These are phyloP conservation scores for Alsophila aescularia DNA, from an alignment of 2,888 invertebrate species.

Conservation along the genomic window DNA sequence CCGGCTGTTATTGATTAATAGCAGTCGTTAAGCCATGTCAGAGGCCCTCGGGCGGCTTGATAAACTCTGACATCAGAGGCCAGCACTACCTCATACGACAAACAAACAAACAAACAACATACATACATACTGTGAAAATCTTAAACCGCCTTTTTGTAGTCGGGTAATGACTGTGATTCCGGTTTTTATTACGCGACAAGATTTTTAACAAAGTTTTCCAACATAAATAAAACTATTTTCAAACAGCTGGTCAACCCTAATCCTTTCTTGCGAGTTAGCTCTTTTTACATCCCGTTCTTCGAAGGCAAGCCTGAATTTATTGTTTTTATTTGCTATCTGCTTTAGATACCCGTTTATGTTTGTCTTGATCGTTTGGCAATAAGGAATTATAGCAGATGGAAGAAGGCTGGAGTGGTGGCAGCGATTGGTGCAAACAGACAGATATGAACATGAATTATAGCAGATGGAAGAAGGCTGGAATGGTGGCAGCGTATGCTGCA, in stretches of 20 bases:
- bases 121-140: no score
- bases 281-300: constrained; percentile 52
- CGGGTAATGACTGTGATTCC: background rate
- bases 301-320: constrained; percentile 45
- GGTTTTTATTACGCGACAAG: background rate
- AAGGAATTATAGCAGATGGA: background rate
- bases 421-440: background rate
- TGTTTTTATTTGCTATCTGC: constrained; percentile 40
- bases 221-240: background rate
- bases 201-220: constrained; percentile 4
- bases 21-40: no score
- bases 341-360: constrained; percentile 30
- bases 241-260: constrained; percentile 49
- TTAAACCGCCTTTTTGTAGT: background rate
- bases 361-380: background rate
- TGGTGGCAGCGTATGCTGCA: no score
- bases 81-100: no score
- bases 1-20: no score
- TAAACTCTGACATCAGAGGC: no score
- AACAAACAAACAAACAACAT: no score
- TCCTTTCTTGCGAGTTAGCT: constrained; percentile 55
- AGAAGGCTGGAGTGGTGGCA: background rate
- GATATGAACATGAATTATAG: no score
- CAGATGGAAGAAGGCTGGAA: no score
- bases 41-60: no score